phyloP scores from a whole-genome alignment of 1,140 invertebrate species.

The Macrosteles quadrilineatus region DNA sequence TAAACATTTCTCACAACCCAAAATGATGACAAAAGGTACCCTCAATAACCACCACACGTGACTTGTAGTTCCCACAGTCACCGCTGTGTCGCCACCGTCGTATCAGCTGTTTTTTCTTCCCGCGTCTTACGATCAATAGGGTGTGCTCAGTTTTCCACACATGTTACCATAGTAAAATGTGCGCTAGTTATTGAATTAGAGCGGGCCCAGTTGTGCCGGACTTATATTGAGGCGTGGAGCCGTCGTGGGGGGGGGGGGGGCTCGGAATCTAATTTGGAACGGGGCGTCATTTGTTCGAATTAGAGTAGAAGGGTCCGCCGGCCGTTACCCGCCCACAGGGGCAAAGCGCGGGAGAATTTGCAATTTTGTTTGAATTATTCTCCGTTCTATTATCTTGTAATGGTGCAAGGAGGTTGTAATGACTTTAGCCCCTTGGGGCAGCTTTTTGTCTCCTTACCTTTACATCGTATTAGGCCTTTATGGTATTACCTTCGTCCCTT shows the following conservation, averaged over 20 bases:
- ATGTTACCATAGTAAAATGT: conserved; percentile 43
- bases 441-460: conserved; percentile 7
- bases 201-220: conserved; percentile 20
- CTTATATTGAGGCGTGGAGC: conserved; percentile 8
- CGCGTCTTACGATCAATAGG: not conserved
- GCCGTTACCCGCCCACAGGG: conserved; percentile 11
- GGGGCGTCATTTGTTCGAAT: conserved; percentile 43
- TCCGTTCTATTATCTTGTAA: conserved; percentile 30
- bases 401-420: conserved; percentile 20
- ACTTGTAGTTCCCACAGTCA: not conserved
- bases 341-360: conserved; percentile 37
- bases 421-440: not conserved
- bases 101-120: not conserved
- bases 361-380: conserved; percentile 43
- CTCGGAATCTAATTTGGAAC: conserved; percentile 41
- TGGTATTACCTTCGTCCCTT: not conserved
- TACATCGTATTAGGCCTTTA: not conserved
- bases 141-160: conserved; percentile 34
- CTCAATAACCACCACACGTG: too few species aligned
- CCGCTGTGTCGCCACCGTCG: not conserved
- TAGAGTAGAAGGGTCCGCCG: conserved; percentile 35
- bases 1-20: too few species aligned
- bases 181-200: conserved; percentile 43
- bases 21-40: too few species aligned
- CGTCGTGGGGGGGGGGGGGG: conserved; percentile 7